These are phyloP conservation scores for Dryobota labecula DNA, from an alignment of 2,888 invertebrate genomes.

Conservation along the genomic window DNA sequence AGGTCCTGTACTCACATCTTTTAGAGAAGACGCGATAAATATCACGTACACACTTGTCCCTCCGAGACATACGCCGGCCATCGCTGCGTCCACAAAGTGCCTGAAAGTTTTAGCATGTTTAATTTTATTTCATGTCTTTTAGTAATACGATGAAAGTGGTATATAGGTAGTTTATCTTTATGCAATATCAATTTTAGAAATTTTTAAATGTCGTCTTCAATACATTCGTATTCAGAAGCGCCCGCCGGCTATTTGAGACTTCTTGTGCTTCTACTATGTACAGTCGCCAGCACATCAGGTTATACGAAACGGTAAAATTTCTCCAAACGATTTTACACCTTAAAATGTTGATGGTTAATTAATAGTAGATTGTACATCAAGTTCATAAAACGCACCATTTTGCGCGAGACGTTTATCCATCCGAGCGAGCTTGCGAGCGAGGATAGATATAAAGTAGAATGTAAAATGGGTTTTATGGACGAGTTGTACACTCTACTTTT, in stretches of 20 bases:
- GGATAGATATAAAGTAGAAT: no score
- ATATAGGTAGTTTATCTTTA: background rate
- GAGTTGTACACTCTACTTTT: no score
- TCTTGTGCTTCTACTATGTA: background rate
- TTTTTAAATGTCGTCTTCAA: background rate
- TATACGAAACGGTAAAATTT: no score
- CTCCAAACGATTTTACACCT: no score
- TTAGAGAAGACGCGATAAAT: conserved; percentile 92
- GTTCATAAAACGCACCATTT: no score
- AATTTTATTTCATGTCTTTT: background rate
- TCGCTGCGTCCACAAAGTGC: conserved; percentile 92
- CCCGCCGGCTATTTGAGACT: background rate
- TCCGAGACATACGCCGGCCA: conserved; percentile 93
- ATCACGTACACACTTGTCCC: conserved; percentile 95
- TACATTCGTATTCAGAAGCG: no score
- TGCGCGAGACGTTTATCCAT: no score
- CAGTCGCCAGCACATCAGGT: no score
- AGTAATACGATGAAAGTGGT: background rate
- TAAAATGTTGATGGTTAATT: no score
- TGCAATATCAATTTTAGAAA: background rate
- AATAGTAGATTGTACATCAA: no score
- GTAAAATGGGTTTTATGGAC: no score
- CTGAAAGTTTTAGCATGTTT: conserved; percentile 79
- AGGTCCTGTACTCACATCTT: conserved; percentile 88
- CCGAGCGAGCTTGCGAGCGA: no score